Evolutionary conservation across 1,140 invertebrate species (phyloP).

Genomic region (Pemphigus obesinymphae): DNA sequence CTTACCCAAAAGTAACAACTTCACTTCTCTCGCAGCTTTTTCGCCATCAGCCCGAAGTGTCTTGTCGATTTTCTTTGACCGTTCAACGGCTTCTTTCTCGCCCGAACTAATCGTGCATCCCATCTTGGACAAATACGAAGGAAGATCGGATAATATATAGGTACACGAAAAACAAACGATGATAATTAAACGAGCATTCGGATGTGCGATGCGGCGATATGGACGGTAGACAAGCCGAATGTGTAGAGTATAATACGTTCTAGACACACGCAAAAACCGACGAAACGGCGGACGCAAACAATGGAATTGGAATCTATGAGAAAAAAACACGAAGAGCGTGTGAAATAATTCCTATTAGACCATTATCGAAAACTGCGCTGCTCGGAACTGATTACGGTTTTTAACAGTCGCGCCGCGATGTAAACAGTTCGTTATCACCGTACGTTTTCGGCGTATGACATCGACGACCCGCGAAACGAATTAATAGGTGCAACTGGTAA

Average conservation of each 20-base stretch:
- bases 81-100: slow-evolving; percentile 75
- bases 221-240: background rate
- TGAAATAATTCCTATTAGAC: too few relatives aligned
- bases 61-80: slow-evolving; percentile 86
- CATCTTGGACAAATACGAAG: too few relatives aligned
- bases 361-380: too few relatives aligned
- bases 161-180: slow-evolving; percentile 39
- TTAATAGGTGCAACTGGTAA: too few relatives aligned
- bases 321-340: background rate
- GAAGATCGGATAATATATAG: too few relatives aligned
- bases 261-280: background rate
- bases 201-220: background rate
- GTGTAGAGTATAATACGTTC: too few relatives aligned
- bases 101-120: slow-evolving; percentile 73
- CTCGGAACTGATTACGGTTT: background rate
- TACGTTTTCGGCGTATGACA: background rate
- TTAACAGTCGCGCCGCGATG: background rate
- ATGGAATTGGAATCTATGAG: background rate
- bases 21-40: slow-evolving; percentile 79
- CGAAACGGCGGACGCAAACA: background rate
- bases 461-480: background rate
- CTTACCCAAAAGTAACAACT: slow-evolving; percentile 78
- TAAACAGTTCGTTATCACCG: background rate
- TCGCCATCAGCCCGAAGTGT: slow-evolving; percentile 77
- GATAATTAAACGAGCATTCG: background rate